Evolutionary conservation across 53 echinoderm and acorn worm genomes (phyloP).

Genomic region (Mesocentrotus franciscanus): DNA sequence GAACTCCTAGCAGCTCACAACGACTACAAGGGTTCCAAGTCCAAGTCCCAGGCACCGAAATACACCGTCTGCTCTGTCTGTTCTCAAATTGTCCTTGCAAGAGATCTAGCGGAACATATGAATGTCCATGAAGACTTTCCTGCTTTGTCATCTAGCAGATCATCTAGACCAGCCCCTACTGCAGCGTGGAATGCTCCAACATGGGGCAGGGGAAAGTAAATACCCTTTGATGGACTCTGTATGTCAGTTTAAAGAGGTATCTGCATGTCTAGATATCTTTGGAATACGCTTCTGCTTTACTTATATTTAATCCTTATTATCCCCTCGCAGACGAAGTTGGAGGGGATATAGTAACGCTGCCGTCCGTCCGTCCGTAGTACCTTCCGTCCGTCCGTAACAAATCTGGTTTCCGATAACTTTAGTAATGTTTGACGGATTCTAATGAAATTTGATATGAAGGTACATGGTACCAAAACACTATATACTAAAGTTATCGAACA

Average conservation of each 20-base stretch:
- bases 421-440: no score
- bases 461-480: no score
- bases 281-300: neutral
- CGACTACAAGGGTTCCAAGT: conserved; percentile 52
- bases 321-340: no score
- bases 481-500: no score
- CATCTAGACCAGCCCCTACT: conserved; percentile 54
- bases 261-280: neutral
- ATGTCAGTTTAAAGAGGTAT: neutral
- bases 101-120: conserved; percentile 78
- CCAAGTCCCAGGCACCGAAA: conserved; percentile 43
- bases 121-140: conserved; percentile 86
- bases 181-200: conserved; percentile 41
- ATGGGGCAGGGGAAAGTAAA: conserved; percentile 66
- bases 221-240: neutral
- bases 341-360: no score
- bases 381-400: no score
- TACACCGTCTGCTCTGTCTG: conserved; percentile 77
- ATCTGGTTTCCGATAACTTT: no score
- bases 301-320: neutral
- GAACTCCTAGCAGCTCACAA: conserved; percentile 81
- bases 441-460: no score
- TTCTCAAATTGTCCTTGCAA: conserved; percentile 69
- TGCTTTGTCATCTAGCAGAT: conserved; percentile 64
- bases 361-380: no score